A percentile compares a stretch with the other conserved stretches of the same genome.
Conservation (phyloP, 1,140 invertebrate genomes). For the Cotesia vestalis region DNA sequence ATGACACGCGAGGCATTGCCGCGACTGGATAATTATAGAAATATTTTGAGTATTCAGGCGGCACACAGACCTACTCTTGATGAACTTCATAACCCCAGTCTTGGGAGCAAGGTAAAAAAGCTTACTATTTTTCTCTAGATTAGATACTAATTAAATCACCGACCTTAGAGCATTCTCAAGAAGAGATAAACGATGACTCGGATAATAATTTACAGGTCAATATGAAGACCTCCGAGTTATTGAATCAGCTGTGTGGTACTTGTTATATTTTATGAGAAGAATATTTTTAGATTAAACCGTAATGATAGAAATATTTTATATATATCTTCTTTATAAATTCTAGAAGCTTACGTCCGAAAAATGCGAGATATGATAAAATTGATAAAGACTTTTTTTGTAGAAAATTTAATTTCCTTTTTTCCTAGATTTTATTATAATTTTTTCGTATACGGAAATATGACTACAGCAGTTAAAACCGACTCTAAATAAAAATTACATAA, state of each 20-base stretch:
- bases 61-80: conserved; percentile 90
- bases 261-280: neutral
- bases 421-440: no score
- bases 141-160: no score
- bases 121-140: neutral
- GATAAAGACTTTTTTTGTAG: no score
- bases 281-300: no score
- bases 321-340: no score
- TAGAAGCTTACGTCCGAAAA: no score
- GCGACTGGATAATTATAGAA: conserved; percentile 91
- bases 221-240: conserved; percentile 45
- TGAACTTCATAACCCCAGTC: conserved; percentile 87
- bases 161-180: neutral
- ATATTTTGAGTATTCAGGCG: conserved; percentile 90
- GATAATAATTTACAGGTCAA: conserved; percentile 40
- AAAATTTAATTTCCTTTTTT: no score
- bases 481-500: no score
- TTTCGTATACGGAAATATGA: no score
- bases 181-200: neutral
- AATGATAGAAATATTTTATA: no score
- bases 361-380: no score
- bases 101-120: conserved; percentile 77
- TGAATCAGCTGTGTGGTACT: conserved; percentile 50
- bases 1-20: conserved; percentile 92
- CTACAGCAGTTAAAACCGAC: no score